phyloP scores from a whole-genome alignment of 2,113 vertebrate genomes.

The Rutilus rutilus region DNA sequence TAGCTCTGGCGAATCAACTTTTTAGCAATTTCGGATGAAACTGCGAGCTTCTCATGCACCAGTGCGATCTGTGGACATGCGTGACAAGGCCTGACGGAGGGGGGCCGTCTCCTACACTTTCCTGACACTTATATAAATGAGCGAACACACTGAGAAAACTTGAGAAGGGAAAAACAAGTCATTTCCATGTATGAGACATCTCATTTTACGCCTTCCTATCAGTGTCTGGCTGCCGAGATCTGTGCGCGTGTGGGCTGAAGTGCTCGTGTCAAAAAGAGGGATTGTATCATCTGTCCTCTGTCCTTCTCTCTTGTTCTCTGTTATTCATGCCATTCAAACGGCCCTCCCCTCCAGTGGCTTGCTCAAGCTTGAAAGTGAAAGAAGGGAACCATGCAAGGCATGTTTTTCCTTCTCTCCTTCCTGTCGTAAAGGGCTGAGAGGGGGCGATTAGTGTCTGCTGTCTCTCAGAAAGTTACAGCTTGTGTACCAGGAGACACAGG shows the following conservation, averaged over 20 bases:
- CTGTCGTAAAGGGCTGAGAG: conserved; percentile 54
- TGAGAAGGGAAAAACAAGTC: conserved; percentile 51
- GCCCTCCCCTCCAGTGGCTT: conserved; percentile 55
- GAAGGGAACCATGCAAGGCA: conserved; percentile 53
- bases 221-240: conserved; percentile 59
- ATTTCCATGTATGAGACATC: conserved; percentile 57
- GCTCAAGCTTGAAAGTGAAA: conserved; percentile 62
- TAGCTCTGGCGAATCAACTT: conserved; percentile 11
- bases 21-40: conserved; percentile 12
- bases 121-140: conserved; percentile 46
- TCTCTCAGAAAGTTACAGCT: conserved; percentile 59
- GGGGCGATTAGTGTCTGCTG: conserved; percentile 61
- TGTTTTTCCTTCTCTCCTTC: conserved; percentile 56
- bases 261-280: conserved; percentile 62
- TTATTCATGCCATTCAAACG: conserved; percentile 58
- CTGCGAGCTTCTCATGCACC: not conserved
- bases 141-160: conserved; percentile 51
- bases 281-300: conserved; percentile 60
- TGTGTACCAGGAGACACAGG: conserved; percentile 51
- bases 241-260: conserved; percentile 53
- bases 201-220: conserved; percentile 61
- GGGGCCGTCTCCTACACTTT: conserved; percentile 34
- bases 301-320: conserved; percentile 53
- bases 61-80: conserved; percentile 19
- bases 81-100: conserved; percentile 41